Percentiles rank a stretch among this genome's conserved stretches.
Evolutionary conservation across 2,888 invertebrate species (phyloP).

Genomic region (Ophioninae sp.): DNA sequence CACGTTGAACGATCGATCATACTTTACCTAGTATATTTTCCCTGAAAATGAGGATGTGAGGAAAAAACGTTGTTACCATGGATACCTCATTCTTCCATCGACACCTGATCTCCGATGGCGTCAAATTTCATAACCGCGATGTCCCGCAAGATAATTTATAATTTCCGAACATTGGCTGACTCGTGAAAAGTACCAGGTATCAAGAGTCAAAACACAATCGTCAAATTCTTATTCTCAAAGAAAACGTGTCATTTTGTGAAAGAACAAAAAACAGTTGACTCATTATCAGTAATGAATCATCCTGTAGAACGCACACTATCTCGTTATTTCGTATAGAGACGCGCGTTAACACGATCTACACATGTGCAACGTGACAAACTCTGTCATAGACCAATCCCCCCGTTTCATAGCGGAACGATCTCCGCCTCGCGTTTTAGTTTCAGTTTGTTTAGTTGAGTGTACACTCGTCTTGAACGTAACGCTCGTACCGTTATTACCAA

Average conservation of each 20-base stretch:
- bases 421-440: conserved; percentile 31
- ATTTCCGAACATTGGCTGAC: no score
- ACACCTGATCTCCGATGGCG: no score
- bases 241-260: not conserved
- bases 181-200: no score
- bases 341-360: conserved; percentile 33
- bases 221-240: not conserved
- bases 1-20: not conserved
- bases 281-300: conserved; percentile 18
- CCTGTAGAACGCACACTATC: conserved; percentile 20
- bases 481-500: not conserved
- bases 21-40: not conserved
- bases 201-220: no score
- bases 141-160: no score
- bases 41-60: no score
- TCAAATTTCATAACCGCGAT: no score
- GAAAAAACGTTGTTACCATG: no score
- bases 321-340: not conserved
- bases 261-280: conserved; percentile 15
- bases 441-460: conserved; percentile 35
- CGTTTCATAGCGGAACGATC: conserved; percentile 50
- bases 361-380: conserved; percentile 44
- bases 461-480: not conserved
- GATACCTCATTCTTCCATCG: no score
- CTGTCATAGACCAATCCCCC: conserved; percentile 52